A percentile compares a stretch with the other conserved stretches of the same genome.
phyloP scores from a whole-genome alignment of 2,113 vertebrate genomes.

The Prionailurus bengalensis region DNA sequence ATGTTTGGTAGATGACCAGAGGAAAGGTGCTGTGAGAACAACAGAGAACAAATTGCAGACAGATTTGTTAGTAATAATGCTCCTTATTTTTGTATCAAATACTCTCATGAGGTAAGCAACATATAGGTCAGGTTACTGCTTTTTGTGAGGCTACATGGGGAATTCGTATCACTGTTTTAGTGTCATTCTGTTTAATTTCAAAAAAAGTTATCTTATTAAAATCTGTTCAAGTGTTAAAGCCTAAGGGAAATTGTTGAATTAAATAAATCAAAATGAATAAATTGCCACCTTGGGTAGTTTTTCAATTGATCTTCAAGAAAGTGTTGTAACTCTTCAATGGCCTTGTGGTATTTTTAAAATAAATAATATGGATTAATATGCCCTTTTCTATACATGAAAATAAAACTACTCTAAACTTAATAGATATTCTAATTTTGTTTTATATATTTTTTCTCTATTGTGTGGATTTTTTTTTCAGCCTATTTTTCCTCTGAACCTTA shows the following conservation, averaged over 20 bases:
- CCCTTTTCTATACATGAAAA: neutral
- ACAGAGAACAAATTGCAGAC: neutral
- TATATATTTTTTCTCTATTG: neutral
- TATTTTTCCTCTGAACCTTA: neutral
- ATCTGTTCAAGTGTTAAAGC: neutral
- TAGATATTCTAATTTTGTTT: neutral
- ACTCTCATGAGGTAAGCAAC: neutral
- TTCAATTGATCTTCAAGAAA: neutral
- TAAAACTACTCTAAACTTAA: neutral
- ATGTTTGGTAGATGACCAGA: neutral
- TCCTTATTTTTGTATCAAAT: neutral
- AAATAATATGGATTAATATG: neutral
- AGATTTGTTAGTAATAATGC: neutral
- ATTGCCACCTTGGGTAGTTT: neutral
- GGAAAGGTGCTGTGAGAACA: neutral
- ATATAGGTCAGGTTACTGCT: neutral
- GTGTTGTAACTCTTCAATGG: neutral
- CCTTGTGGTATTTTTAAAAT: neutral
- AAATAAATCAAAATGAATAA: conserved; percentile 47
- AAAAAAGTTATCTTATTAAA: conserved; percentile 28
- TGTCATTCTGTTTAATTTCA: conserved; percentile 3
- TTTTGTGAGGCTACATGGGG: neutral
- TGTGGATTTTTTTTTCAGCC: neutral
- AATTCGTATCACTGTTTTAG: neutral
- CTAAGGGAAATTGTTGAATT: neutral